Base-by-base conservation (phyloP, 53 echinoderm and acorn worm genomes). In the Stichopus horrens region DNA sequence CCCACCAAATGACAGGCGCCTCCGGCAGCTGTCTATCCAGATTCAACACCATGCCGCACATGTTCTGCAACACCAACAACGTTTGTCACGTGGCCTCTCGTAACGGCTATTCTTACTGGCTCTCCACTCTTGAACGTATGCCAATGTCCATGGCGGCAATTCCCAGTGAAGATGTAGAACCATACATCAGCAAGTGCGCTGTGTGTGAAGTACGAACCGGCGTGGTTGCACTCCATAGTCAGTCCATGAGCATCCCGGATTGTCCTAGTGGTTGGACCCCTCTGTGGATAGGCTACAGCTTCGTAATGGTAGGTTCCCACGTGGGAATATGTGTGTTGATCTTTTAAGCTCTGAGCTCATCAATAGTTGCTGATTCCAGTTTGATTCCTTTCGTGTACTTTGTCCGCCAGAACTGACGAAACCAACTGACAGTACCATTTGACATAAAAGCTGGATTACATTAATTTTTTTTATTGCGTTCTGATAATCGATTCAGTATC, bases 1-100 rank as follows among this genome's bases (percentile, higher is more conserved):
- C 13, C 20, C 4, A 67, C 68, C 66, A 4, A 18, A 13, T 7
- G 52, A 63, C 90, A 98, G 98, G 98, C 13, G 87, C 90, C 76
- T 90, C 98, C 52, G 98, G 98, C 16, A 96, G 95, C 55, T 98
- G 98, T 73, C 71, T 98, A 80, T 81, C 86, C 4, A 88, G 98
- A 19, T 98, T 98, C 90, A 98, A 93, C 86, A 98, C 98, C 75
- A 98, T 98, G 98, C 98, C 98, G 23, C 95, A 96, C 95, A 93
- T 98, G 92, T 98, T 95, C 94, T 98, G 98, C 74, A 98, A 98
- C 92, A 94, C 94, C 73, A 94, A 98, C 89, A 98, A 96, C 86
- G 92, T 95, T 6, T 98, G 98, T 88, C 94, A 95, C 55, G 94
- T 95, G 52, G 98, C 98, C 6, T 94, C 95, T 5, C 95, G 98